Evolutionary conservation across 2,113 vertebrate species (phyloP).

Genomic region (Gymnogyps californianus): DNA sequence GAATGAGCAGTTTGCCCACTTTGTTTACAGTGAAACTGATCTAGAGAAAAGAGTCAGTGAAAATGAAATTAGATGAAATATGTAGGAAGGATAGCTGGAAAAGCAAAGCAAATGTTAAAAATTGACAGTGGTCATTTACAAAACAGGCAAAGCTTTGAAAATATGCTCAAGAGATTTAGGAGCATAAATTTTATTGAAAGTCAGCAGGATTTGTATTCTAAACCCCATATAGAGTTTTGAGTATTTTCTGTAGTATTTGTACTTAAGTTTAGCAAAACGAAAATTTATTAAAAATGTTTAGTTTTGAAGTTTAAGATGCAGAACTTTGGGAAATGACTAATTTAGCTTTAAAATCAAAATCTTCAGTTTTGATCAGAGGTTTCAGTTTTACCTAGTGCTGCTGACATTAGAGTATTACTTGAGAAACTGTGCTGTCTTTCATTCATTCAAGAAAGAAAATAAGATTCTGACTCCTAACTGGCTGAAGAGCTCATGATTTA

Average conservation of each 20-base stretch:
- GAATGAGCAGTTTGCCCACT: neutral
- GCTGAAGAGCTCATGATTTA: neutral
- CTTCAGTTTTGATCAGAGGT: neutral
- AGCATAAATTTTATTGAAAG: neutral
- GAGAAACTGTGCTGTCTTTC: neutral
- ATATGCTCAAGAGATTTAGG: neutral
- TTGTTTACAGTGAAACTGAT: neutral
- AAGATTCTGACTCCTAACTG: neutral
- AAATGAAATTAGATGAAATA: neutral
- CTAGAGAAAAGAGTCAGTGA: neutral
- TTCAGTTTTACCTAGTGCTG: neutral
- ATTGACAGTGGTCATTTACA: neutral
- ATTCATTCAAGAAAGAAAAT: neutral
- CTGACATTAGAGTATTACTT: neutral
- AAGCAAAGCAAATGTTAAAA: neutral
- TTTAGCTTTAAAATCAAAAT: neutral
- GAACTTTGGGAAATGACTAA: neutral
- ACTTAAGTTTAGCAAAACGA: neutral
- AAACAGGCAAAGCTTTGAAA: neutral
- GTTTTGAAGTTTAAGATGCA: neutral
- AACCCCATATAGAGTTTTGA: neutral
- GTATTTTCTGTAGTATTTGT: neutral
- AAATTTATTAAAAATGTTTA: neutral
- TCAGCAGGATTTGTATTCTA: neutral
- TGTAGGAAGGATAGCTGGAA: neutral